A percentile compares a stretch with the other conserved stretches of the same genome.
Conservation (phyloP, 2,888 invertebrate genomes). For the Mechanitis mazaeus region DNA sequence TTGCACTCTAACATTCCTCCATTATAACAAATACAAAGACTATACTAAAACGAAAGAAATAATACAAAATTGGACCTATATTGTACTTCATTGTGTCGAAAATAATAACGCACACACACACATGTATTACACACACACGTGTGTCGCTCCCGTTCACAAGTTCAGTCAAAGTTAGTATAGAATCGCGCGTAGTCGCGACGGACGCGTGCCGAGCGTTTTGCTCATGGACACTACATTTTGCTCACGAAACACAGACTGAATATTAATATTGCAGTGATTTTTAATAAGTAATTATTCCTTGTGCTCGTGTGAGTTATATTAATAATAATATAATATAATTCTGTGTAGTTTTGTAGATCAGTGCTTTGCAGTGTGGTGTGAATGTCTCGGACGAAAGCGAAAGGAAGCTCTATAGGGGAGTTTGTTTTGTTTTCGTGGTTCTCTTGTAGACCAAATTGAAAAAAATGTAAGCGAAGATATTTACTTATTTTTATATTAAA, state of each 20-base stretch:
- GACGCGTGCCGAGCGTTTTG: slow-evolving; percentile 50
- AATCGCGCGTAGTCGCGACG: slow-evolving; percentile 63
- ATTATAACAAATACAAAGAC: slow-evolving; percentile 41
- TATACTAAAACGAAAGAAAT: slow-evolving; percentile 52
- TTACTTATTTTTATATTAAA: background rate
- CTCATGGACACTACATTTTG: slow-evolving; percentile 51
- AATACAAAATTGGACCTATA: slow-evolving; percentile 54
- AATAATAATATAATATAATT: slow-evolving; percentile 27
- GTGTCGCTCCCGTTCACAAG: slow-evolving; percentile 45
- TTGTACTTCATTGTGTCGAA: slow-evolving; percentile 57
- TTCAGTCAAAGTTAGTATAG: slow-evolving; percentile 40
- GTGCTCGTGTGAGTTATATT: slow-evolving; percentile 25
- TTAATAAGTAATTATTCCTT: slow-evolving; percentile 15
- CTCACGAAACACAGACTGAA: slow-evolving; percentile 56
- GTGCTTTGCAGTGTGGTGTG: slow-evolving; percentile 70
- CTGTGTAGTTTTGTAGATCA: slow-evolving; percentile 57
- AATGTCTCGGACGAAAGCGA: slow-evolving; percentile 63
- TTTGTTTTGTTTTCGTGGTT: slow-evolving; percentile 67
- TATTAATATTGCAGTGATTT: slow-evolving; percentile 35
- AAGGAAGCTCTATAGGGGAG: slow-evolving; percentile 58
- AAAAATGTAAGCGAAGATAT: slow-evolving; percentile 54
- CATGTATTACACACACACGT: slow-evolving; percentile 43
- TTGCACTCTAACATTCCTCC: slow-evolving; percentile 1
- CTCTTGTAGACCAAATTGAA: slow-evolving; percentile 58
- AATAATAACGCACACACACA: slow-evolving; percentile 48